phyloP scores from a whole-genome alignment of 2,888 invertebrate species.

The Acleris sparsana region DNA sequence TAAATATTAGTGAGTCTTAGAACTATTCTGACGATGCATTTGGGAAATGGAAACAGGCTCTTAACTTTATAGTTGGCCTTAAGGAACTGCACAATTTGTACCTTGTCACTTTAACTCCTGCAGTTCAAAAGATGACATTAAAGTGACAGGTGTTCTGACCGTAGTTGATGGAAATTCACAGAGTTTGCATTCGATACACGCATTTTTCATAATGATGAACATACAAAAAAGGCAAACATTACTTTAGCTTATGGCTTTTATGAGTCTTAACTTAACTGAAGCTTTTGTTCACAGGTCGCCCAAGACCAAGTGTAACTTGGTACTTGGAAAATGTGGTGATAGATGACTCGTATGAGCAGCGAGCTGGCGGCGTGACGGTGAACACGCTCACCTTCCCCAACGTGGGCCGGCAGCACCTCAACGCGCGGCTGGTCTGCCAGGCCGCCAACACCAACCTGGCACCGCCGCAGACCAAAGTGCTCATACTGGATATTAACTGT shows the following conservation, averaged over 20 bases:
- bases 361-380: constrained; percentile 87
- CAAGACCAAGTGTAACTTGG: constrained; percentile 92
- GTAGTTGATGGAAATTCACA: too few species aligned
- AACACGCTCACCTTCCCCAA: constrained; percentile 92
- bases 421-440: constrained; percentile 92
- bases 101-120: too few species aligned
- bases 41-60: too few species aligned
- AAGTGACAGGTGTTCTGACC: too few species aligned
- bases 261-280: background rate
- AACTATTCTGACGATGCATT: too few species aligned
- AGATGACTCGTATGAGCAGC: constrained; percentile 91
- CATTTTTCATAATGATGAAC: too few species aligned
- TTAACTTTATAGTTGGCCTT: too few species aligned
- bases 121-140: too few species aligned
- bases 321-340: constrained; percentile 92
- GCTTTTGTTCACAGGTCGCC: constrained; percentile 84
- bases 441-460: constrained; percentile 94
- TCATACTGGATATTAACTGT: constrained; percentile 93
- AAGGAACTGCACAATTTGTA: too few species aligned
- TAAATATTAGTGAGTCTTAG: too few species aligned
- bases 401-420: constrained; percentile 92
- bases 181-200: too few species aligned
- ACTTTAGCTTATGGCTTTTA: too few species aligned
- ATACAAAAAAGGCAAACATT: background rate
- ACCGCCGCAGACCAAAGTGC: constrained; percentile 89